Evolutionary conservation across 2,797 vertebrate genomes (phyloP), one percentile per base, ranked within the genome.

Genomic region (Sphenodon punctatus): DNA sequence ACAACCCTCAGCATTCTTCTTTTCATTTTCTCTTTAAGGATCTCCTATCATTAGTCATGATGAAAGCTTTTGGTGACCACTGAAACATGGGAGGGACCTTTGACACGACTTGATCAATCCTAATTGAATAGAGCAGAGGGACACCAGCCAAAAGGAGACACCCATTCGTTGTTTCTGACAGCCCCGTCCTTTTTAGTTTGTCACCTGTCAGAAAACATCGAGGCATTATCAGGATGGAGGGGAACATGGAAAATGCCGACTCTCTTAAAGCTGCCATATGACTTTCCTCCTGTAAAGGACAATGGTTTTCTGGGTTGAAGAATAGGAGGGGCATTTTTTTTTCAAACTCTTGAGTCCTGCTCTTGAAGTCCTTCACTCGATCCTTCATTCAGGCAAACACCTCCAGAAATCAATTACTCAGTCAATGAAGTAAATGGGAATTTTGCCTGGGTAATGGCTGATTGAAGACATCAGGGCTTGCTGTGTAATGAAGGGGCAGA

Each of bases 91-190:
- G 67, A 86, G 81, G n/a, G 82, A 95, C 93, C 94, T 94, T 88
- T 95, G 95, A 96, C 95, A 95, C 77, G 68, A 67, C 66, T 92
- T 94, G 95, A 95, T 96, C 95, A 94, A 96, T 96, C 86, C 94
- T 95, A 96, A 96, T 95, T 93, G 94, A 94, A 95, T 94, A 91
- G 88, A 94, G 90, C 80, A 90, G 84, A 95, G 92, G 93, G 93
- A 91, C 92, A 92, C 87, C 80, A 68, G 80, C 93, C 71, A 61
- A 91, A 93, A 90, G 75, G 59, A 92, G 91, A 36, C 39, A 84
- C 82, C 86, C 89, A 88, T 94, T 88, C 78, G 80, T 93, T 92
- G 92, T 89, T 84, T 89, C 85, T 92, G 92, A 93, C 70, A 93
- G 85, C 67, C 87, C 90, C 1, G 85, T 93, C 91, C 93, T 93